phyloP scores from a whole-genome alignment of 1,140 invertebrate species.

The Scaptomyza montana region DNA sequence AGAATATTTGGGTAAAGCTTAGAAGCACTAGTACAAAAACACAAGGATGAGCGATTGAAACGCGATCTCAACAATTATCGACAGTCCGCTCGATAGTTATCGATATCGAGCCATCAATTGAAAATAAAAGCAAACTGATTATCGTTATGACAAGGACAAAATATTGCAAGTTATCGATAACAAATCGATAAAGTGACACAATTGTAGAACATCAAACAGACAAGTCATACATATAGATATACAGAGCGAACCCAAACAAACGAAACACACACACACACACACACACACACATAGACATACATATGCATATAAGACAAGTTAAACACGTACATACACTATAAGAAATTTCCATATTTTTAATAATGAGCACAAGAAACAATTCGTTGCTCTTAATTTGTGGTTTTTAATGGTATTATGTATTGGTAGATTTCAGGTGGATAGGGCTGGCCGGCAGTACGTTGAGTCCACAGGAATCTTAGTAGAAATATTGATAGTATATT shows the following conservation, averaged over 20 bases:
- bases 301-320: not conserved
- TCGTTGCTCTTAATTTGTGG: not conserved
- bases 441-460: conserved; percentile 1
- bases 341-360: not conserved
- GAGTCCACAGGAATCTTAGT: conserved; percentile 1
- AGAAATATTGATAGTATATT: conserved; percentile 8
- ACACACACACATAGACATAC: not conserved
- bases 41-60: conserved; percentile 15
- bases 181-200: not conserved
- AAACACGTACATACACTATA: not conserved
- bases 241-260: conserved; percentile 32
- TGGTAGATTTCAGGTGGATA: conserved; percentile 10
- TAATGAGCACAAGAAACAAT: not conserved
- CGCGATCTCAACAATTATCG: conserved; percentile 3
- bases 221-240: conserved; percentile 1
- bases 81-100: conserved; percentile 10
- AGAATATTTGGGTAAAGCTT: conserved; percentile 8
- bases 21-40: conserved; percentile 4
- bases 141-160: not conserved
- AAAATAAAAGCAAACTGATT: not conserved
- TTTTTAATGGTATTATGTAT: conserved; percentile 12
- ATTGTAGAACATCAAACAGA: conserved; percentile 2
- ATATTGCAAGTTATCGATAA: not conserved
- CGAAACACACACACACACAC: conserved; percentile 23
- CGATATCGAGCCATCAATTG: not conserved